Evolutionary conservation across 2,797 vertebrate genomes (phyloP).

Genomic region (Spondyliosoma cantharus): DNA sequence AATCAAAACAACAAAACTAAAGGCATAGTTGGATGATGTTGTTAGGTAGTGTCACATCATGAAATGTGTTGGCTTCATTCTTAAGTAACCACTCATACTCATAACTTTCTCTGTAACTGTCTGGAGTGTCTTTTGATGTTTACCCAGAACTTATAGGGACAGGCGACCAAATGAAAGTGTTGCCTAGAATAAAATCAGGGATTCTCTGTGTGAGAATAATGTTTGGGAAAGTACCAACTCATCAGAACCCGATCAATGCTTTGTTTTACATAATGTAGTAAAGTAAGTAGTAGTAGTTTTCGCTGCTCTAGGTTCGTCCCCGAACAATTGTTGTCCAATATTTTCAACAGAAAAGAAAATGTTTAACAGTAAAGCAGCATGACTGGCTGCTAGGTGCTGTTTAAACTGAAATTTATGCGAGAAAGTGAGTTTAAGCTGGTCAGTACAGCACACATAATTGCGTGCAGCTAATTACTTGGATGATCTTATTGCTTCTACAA

Average conservation of each 20-base stretch:
- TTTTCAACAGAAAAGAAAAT: neutral
- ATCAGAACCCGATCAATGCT: constrained; percentile 1
- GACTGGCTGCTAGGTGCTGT: neutral
- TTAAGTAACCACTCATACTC: too few species aligned
- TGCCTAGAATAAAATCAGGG: too few species aligned
- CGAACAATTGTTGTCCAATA: neutral
- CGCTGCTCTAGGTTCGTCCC: neutral
- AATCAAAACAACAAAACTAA: too few species aligned
- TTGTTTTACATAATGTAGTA: constrained; percentile 16
- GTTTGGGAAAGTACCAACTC: too few species aligned
- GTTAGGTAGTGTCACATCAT: too few species aligned
- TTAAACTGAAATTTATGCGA: neutral
- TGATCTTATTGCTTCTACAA: constrained; percentile 1
- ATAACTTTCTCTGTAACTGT: too few species aligned
- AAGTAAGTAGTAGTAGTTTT: neutral
- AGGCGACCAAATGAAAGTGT: too few species aligned
- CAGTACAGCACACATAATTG: neutral
- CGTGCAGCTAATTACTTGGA: neutral
- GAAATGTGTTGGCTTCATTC: too few species aligned
- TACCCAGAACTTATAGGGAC: too few species aligned
- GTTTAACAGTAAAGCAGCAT: constrained; percentile 9
- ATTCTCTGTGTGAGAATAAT: too few species aligned
- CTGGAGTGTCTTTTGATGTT: too few species aligned
- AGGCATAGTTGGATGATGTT: too few species aligned
- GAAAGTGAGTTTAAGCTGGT: neutral